Conservation (phyloP, 2,888 invertebrate species). For the Gymnosoma rotundatum region DNA sequence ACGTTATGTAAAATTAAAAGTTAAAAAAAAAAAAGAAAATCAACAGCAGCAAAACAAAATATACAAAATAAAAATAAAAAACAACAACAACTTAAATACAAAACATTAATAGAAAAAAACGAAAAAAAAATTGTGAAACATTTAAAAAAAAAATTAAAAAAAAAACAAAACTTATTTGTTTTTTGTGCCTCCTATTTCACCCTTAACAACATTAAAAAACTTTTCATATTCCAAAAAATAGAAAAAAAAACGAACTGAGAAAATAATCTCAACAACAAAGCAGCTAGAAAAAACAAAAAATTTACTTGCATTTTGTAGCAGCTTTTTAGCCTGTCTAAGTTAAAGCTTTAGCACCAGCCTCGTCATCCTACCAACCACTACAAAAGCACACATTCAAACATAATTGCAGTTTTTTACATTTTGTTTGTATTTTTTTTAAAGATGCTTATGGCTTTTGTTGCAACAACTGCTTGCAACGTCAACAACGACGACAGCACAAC, state of each 20-base stretch:
- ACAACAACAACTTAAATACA: constrained; percentile 36
- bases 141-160: constrained; percentile 46
- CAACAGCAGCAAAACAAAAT: constrained; percentile 18
- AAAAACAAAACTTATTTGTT: constrained; percentile 48
- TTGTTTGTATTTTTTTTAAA: too few relatives aligned
- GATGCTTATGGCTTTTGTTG: constrained; percentile 25
- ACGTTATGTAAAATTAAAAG: constrained; percentile 56
- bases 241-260: constrained; percentile 7
- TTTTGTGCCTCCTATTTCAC: constrained; percentile 47
- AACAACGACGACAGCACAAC: constrained; percentile 4
- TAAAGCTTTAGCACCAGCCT: constrained; percentile 3
- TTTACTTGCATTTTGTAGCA: constrained; percentile 58
- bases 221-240: constrained; percentile 46
- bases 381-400: neutral
- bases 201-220: constrained; percentile 61
- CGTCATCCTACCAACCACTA: constrained; percentile 21
- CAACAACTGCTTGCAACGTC: constrained; percentile 31
- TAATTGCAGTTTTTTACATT: constrained; percentile 41
- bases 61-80: constrained; percentile 34
- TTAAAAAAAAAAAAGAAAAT: constrained; percentile 11
- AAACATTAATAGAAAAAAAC: constrained; percentile 23
- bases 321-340: constrained; percentile 9
- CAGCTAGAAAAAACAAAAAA: constrained; percentile 26
- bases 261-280: constrained; percentile 36
- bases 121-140: constrained; percentile 30